Base-by-base conservation (phyloP, 2,797 vertebrate genomes). In the Sebastes steindachneri region DNA sequence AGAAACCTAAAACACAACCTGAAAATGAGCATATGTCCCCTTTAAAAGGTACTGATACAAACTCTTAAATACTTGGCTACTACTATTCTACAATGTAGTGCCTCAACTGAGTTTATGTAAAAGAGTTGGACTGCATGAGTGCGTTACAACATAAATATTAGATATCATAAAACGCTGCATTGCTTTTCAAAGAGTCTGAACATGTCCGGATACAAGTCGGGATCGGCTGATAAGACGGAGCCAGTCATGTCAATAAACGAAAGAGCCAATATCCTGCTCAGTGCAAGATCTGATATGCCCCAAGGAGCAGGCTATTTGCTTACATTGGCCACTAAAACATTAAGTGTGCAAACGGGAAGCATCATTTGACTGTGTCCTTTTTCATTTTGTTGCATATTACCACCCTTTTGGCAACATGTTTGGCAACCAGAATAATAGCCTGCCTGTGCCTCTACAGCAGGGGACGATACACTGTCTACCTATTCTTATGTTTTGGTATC, bases 221-320 rank as follows among this genome's bases (percentile, higher is more conserved):
- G 3, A 29, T 29, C 5, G 1, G 7, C 58, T 70, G 66, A 73
- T 70, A 72, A 74, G 26, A 65, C 2, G 0, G 28, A 57, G 23
- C 15, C 25, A 7, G 48, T 41, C 33, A 68, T 28, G 29, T 76
- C 79, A 82, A 58, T 77, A 73, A 83, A 75, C 28, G 4, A 79
- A 57, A 33, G 23, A 71, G 25, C 7, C 41, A 29, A 70, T 26
- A 75, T 75, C 65, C 53, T 73, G 60, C 28, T 77, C n/a, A 68
- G 54, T 33, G 5, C 8, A 19, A 59, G 28, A 79, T 41, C 21
- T 21, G 14, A 57, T 29, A 54, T 37, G 10, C 25, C 7, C 26
- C 6, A 9, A 71, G 70, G 21, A 68, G 28, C 59, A 59, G 33
- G 51, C 3, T 6, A 29, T 65, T 29, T 73, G 37, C 35, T 72